Percentiles rank a stretch among this genome's conserved stretches.
phyloP scores from a whole-genome alignment of 2,888 invertebrate species.

The Heliconius hortense region DNA sequence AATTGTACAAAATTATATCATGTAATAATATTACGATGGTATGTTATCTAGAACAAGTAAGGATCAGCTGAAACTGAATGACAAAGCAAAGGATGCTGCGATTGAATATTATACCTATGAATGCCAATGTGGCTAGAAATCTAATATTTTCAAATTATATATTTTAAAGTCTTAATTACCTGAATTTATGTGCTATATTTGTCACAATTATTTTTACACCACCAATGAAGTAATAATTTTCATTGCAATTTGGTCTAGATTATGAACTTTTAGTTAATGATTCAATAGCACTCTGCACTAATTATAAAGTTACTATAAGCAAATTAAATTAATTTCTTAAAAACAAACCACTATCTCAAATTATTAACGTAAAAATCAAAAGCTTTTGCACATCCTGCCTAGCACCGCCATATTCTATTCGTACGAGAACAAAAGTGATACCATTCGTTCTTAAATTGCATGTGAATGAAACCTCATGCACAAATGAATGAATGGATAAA shows the following conservation, averaged over 20 bases:
- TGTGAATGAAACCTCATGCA: conserved; percentile 48
- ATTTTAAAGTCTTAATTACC: conserved; percentile 68
- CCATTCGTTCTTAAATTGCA: conserved; percentile 40
- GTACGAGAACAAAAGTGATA: conserved; percentile 52
- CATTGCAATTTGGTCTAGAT: conserved; percentile 71
- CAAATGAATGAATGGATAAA: conserved; percentile 38
- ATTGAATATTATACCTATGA: conserved; percentile 32
- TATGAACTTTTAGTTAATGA: conserved; percentile 44
- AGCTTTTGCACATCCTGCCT: conserved; percentile 77
- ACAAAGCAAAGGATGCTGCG: conserved; percentile 43
- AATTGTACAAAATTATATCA: conserved; percentile 2
- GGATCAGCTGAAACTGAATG: conserved; percentile 42
- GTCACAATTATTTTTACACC: conserved; percentile 82
- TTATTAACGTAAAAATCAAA: conserved; percentile 70
- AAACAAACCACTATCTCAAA: conserved; percentile 57
- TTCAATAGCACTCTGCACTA: conserved; percentile 41
- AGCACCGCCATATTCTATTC: conserved; percentile 79
- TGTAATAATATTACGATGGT: conserved; percentile 25
- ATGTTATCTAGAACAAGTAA: conserved; percentile 39
- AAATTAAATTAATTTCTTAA: conserved; percentile 50
- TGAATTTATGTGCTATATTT: conserved; percentile 72
- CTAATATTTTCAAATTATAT: conserved; percentile 22
- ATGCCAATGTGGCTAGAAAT: conserved; percentile 19
- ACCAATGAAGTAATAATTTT: conserved; percentile 77
- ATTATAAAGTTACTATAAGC: conserved; percentile 44